Evolutionary conservation across 1,140 invertebrate species (phyloP), one percentile per base, ranked within the genome.

Genomic region (Hydropsyche tenuis): DNA sequence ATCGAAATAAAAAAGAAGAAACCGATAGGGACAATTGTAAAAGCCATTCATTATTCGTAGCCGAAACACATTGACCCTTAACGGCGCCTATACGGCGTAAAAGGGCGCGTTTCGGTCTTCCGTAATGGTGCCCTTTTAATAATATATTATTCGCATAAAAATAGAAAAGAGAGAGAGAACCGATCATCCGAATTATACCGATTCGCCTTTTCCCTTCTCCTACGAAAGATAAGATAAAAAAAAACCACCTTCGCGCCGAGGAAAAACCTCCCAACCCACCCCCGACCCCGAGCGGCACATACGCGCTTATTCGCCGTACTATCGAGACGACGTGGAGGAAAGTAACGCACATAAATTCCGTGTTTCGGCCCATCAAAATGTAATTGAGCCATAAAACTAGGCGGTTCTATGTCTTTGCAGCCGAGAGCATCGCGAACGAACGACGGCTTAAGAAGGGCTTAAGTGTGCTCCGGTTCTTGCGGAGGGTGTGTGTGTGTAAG

Each of bases 321-420:
- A 18, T 42, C 64, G 18, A 18, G 7, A 14, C 25, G 62, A 66
- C 9, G 45, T 20, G 12, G 42, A 53, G 42, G 66, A 60, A 71
- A 71, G 69, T 71, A 56, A 71, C 51, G 46, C 23, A 62, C 25
- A 71, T 71, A 71, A 71, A 71, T 71, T 71, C 56, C 56, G 43
- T 66, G 64, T 60, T 71, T 71, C 48, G 56, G 30, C 56, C 69
- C 69, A 71, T 71, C 56, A 71, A 53, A 71, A 43, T 71, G 22
- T 71, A 71, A 71, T 71, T 71, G 69, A 71, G 69, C 56, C 53
- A 60, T 71, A 56, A 71, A 56, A 71, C 51, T 56, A 69, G 64
- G 37, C 43, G 22, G 30, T 66, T 46, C 64, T 66, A 66, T 66
- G 64, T 66, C 64, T 66, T 66, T 66, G 64, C 37, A 23, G n/a